Evolutionary conservation across 2,797 vertebrate genomes (phyloP).

Genomic region (Microctenopoma steveboyesi): DNA sequence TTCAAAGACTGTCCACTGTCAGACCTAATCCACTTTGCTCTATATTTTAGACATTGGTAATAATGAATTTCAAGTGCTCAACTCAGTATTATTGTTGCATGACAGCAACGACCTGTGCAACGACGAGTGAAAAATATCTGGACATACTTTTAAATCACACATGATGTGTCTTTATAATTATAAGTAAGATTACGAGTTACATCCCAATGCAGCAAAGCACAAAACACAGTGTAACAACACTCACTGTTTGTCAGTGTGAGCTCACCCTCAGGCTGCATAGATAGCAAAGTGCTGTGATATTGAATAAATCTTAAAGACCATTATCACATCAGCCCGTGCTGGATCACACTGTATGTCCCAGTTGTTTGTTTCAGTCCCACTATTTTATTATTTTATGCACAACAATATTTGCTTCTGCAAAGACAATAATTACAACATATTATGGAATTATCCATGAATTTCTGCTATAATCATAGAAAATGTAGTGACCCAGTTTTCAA

Average conservation of each 20-base stretch:
- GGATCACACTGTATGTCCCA: slow-evolving; percentile 12
- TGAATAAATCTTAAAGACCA: slow-evolving; percentile 21
- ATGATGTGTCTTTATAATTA: background rate
- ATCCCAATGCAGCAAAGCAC: background rate
- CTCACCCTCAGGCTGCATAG: slow-evolving; percentile 18
- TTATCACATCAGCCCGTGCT: slow-evolving; percentile 25
- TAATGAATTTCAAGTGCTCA: background rate
- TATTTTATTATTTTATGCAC: background rate
- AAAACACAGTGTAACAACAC: background rate
- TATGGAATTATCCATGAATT: background rate
- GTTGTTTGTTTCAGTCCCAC: slow-evolving; percentile 3
- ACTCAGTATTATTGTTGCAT: background rate
- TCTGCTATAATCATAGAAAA: background rate
- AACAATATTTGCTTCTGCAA: background rate
- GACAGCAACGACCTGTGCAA: background rate
- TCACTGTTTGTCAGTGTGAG: background rate
- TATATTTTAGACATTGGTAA: background rate
- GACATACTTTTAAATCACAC: background rate
- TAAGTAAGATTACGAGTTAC: background rate
- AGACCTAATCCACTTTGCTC: no score
- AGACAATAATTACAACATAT: background rate
- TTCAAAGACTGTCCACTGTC: background rate
- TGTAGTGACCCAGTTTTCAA: slow-evolving; percentile 7
- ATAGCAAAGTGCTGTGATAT: slow-evolving; percentile 40
- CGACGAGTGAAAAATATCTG: no score